These are phyloP conservation scores for Thereva nobilitata DNA, from an alignment of 2,888 invertebrate genomes.

Conservation along the genomic window DNA sequence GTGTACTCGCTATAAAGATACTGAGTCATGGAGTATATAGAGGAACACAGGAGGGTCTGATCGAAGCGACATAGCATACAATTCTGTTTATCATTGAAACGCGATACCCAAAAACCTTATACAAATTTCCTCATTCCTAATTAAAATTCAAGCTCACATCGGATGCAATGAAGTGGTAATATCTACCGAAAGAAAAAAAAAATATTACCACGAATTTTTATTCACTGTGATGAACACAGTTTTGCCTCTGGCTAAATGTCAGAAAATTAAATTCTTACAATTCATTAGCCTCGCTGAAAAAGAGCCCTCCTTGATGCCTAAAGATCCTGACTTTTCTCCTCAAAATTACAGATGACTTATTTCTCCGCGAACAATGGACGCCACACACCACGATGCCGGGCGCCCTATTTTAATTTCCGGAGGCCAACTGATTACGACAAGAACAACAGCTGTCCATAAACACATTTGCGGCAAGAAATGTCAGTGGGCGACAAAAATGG, in stretches of 20 bases:
- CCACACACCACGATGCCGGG: constrained; percentile 2
- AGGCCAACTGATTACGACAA: constrained; percentile 42
- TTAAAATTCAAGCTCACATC: too few species aligned
- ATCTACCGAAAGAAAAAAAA: too few species aligned
- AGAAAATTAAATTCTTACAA: constrained; percentile 41
- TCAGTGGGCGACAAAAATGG: constrained; percentile 25
- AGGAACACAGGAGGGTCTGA: too few species aligned
- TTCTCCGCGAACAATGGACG: constrained; percentile 19
- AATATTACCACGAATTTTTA: too few species aligned
- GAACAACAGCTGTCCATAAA: constrained; percentile 42
- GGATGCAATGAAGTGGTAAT: too few species aligned
- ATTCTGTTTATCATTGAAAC: too few species aligned
- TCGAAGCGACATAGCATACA: too few species aligned
- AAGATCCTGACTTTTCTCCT: constrained; percentile 28
- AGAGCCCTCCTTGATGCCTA: constrained; percentile 6
- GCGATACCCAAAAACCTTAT: too few species aligned
- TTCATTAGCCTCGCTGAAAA: constrained; percentile 36
- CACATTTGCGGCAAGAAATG: constrained; percentile 39
- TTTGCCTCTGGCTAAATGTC: constrained; percentile 3
- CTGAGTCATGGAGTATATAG: too few species aligned
- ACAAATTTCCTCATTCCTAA: too few species aligned
- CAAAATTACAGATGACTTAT: constrained; percentile 27
- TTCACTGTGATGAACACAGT: background rate
- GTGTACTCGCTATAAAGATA: too few species aligned
- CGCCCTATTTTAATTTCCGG: constrained; percentile 40